A percentile compares a stretch with the other conserved stretches of the same genome.
These are phyloP conservation scores for Agraylea sexmaculata DNA, from an alignment of 1,140 invertebrate species.

Conservation along the genomic window DNA sequence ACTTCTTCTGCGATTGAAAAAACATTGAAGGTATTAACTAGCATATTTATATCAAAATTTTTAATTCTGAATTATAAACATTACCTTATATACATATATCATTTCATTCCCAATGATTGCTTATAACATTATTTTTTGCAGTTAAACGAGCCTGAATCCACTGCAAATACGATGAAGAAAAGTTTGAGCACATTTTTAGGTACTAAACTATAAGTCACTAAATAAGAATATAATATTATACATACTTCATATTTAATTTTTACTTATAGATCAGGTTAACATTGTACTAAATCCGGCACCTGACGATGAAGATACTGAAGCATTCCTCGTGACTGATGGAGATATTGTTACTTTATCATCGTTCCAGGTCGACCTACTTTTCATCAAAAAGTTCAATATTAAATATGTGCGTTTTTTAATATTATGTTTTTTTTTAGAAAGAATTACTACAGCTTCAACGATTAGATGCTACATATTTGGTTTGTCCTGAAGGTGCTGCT, in stretches of 20 bases:
- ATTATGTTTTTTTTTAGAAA: slow-evolving; percentile 25
- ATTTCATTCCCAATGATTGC: slow-evolving; percentile 3
- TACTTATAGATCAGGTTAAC: slow-evolving; percentile 45
- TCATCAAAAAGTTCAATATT: not conserved
- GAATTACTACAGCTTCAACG: slow-evolving; percentile 35
- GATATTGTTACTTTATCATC: slow-evolving; percentile 46
- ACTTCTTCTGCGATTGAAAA: slow-evolving; percentile 53
- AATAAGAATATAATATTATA: not conserved
- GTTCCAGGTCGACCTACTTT: slow-evolving; percentile 37
- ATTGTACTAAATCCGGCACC: slow-evolving; percentile 54
- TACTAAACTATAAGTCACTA: slow-evolving; percentile 11
- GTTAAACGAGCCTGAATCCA: slow-evolving; percentile 55
- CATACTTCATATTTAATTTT: slow-evolving; percentile 6
- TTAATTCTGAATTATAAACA: too few relatives aligned
- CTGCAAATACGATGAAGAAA: slow-evolving; percentile 55
- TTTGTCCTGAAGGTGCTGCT: slow-evolving; percentile 31
- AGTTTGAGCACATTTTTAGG: slow-evolving; percentile 54
- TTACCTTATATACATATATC: too few relatives aligned
- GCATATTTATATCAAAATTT: slow-evolving; percentile 2
- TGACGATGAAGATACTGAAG: slow-evolving; percentile 56
- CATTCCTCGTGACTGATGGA: slow-evolving; percentile 48
- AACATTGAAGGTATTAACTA: slow-evolving; percentile 47
- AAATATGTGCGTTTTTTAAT: not conserved
- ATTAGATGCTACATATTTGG: slow-evolving; percentile 38
- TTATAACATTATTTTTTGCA: slow-evolving; percentile 27